Evolutionary conservation across 2,888 invertebrate species (phyloP), one percentile per base, ranked within the genome.

Genomic region (Caenorhabditis sinica): DNA sequence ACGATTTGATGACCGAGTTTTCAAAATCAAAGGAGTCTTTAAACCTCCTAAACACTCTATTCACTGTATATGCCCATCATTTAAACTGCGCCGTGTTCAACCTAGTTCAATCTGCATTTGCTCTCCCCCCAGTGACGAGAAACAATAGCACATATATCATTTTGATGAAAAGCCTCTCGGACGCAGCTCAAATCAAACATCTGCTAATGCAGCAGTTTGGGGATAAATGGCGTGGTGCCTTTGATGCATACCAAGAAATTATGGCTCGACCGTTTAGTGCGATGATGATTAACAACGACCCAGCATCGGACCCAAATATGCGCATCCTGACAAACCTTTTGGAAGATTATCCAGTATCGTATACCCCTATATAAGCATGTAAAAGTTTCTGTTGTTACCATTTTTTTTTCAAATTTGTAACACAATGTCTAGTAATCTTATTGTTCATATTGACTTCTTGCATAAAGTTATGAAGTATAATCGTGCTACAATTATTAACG

Each of bases 271-370:
- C 74, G 6, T 74, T 63, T 36, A 23, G 49, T 13, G 63, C 61
- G 15, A 63, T 74, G 63, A 11, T 74, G 4, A 74, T 74, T 11
- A 74, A 74, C 17, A 74, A 74, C 17, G 51, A 74, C 25, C 61
- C 63, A 6, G 1, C 20, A 15, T 45, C 51, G 30, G 23, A 20
- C 1, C 49, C 49, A 4, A 1, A n/a, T 13, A 49, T 49, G 49
- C 17, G 74, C 51, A 61, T 74, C 13, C n/a, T 74, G 2, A 28
- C 43, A 6, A 9, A 63, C 9, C 33, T 63, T 17, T 40, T 13
- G 1, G 17, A 20, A 3, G 33, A 20, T 8, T 73, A 49, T 61
- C 73, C 73, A 1, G 60, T 73, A 8, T 45, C 51, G 6, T 53
- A 72, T 15, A 43, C 28, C 11, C 69, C 69, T n/a, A 8, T 51